Evolutionary conservation across 2,113 vertebrate species (phyloP), one percentile per base, ranked within the genome.

Genomic region (Anseranas semipalmata): DNA sequence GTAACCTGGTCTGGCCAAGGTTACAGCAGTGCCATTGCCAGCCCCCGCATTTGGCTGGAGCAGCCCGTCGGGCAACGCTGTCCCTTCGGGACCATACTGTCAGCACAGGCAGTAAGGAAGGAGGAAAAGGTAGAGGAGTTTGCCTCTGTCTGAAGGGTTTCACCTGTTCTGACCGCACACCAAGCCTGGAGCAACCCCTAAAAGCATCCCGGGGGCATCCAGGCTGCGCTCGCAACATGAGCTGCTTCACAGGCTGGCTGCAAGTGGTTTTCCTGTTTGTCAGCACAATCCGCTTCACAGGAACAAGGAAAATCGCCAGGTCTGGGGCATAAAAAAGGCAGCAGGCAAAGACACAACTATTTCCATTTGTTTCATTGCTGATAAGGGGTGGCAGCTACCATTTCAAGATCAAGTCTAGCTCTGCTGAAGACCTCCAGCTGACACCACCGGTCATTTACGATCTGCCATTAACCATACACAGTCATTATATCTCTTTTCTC

Each of bases 291-390:
- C 66, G 35, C 80, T 95, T 68, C 70, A 52, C 1, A 1, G 66
- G 45, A 95, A 87, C 48, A 91, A 73, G 94, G 89, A 58, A 95
- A 73, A 85, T 63, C 80, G 95, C 86, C 58, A 79, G 70, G 94
- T 50, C 28, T 76, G 74, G 50, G 60, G 73, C 58, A 76, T 82
- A 65, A 85, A 95, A 93, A 89, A 92, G 91, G 27, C 62, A 93
- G 91, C 86, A 66, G 89, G 81, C 24, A 80, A 94, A 93, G 85
- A 65, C 73, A 75, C 60, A 67, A 33, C 59, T 77, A 45, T 74
- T 94, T 91, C 91, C 84, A 67, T 85, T 95, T 89, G 45, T 93
- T 93, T 92, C 74, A 46, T 77, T 95, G 87, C 87, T 93, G 91
- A 59, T 94, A 91, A 92, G 19, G 30, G 66, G 74, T 85, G 74